Evolutionary conservation across 92 coral and sea anemone species (phyloP), one percentile per base, ranked within the genome.

Genomic region (Epizoanthus scotinus): DNA sequence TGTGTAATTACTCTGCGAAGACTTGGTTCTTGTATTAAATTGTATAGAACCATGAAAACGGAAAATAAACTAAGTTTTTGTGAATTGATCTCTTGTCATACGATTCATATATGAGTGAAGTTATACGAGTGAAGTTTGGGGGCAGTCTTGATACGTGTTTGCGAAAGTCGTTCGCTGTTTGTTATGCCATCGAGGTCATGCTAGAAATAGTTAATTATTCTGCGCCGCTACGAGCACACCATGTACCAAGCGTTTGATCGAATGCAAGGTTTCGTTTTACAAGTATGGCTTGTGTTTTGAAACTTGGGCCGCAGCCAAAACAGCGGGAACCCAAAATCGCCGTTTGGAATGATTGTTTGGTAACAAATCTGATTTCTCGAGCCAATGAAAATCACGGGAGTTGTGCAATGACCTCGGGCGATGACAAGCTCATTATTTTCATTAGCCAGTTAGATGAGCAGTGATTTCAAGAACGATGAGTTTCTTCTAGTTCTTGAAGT

Each of bases 271-370:
- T 87, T 87, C 90, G 44, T 73, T 83, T 87, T 83, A 87, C 90
- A 87, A 68, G 58, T 62, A 83, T 83, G 81, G 90, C 85, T 83
- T 87, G 84, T 82, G 88, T 78, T 75, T 75, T 75, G 40, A 75
- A 75, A 75, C 21, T 75, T 75, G 81, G 81, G 81, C 55, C 54
- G 34, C 34, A 75, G 81, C 81, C 81, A 75, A 59, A 75, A 7
- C 81, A 75, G 81, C 81, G 68, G 81, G 81, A 59, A 40, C 68
- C 68, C 21, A 12, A 34, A 42, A 75, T 22, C 81, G 21, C 81
- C 61, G 81, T 52, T 21, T 75, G 81, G 81, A 75, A 59, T 75
- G 67, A 75, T 75, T 60, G 67, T 60, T 75, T 75, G 81, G 24
- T 59, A 17, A 19, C 49, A 75, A 75, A 75, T 75, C 81, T 58